These are phyloP conservation scores for Anticlea derivata DNA, from an alignment of 2,888 invertebrate species.

Conservation along the genomic window DNA sequence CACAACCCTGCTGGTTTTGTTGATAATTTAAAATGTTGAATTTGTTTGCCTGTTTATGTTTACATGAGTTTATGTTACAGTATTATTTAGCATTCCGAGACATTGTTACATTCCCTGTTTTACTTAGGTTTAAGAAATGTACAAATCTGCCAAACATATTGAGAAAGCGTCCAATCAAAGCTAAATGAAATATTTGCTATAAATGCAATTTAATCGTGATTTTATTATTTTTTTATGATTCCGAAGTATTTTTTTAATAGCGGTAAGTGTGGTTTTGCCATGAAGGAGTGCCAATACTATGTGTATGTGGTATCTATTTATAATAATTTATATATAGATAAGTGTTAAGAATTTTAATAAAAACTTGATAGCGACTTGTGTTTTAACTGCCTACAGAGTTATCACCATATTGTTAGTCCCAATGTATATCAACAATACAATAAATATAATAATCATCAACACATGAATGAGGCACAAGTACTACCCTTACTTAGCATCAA, in stretches of 20 bases:
- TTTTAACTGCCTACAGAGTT: constrained; percentile 40
- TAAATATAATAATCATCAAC: constrained; percentile 1
- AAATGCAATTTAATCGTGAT: constrained; percentile 32
- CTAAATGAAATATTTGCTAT: constrained; percentile 37
- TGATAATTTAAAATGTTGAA: constrained; percentile 9
- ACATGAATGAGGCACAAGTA: constrained; percentile 5
- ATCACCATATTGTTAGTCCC: constrained; percentile 12
- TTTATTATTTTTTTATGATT: constrained; percentile 35
- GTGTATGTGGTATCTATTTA: constrained; percentile 68
- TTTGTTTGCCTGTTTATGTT: constrained; percentile 13
- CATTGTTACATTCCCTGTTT: constrained; percentile 31
- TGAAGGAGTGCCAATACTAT: constrained; percentile 72
- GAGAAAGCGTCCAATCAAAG: constrained; percentile 49
- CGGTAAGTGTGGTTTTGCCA: constrained; percentile 50
- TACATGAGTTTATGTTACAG: constrained; percentile 27
- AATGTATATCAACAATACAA: constrained; percentile 23
- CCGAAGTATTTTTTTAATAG: constrained; percentile 36
- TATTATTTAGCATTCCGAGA: constrained; percentile 35
- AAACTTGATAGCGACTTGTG: constrained; percentile 60
- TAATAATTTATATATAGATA: constrained; percentile 67
- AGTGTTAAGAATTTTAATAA: constrained; percentile 75
- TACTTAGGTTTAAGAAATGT: constrained; percentile 48
- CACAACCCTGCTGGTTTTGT: constrained; percentile 4
- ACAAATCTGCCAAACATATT: constrained; percentile 49
- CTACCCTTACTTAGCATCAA: constrained; percentile 12